Conservation (phyloP, 2,113 vertebrate species). For the Pygoscelis adeliae region DNA sequence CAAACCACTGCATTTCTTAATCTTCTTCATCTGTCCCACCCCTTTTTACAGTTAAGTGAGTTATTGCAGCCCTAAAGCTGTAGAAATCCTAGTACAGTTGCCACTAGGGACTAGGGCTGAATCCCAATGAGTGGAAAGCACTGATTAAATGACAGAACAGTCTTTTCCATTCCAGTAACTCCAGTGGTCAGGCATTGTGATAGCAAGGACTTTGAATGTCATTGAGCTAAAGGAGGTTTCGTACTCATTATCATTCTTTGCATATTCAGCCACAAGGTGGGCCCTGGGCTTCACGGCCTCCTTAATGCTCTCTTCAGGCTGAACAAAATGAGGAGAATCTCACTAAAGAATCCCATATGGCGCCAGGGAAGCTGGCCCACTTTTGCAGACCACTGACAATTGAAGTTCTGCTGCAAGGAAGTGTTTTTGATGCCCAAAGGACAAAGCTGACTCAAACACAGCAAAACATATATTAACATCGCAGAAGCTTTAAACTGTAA, state of each 20-base stretch:
- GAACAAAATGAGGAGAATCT: not conserved
- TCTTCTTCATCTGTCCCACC: slow-evolving; percentile 52
- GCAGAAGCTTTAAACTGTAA: not conserved
- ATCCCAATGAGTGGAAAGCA: slow-evolving; percentile 41
- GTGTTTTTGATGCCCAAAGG: not conserved
- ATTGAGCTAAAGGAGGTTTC: slow-evolving; percentile 31
- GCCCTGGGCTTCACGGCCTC: not conserved
- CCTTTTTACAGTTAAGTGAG: slow-evolving; percentile 47
- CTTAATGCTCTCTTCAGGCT: not conserved
- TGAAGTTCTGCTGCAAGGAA: not conserved
- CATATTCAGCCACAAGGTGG: slow-evolving; percentile 2
- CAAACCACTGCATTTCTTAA: slow-evolving; percentile 49
- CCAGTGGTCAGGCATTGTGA: slow-evolving; percentile 50
- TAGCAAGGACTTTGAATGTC: slow-evolving; percentile 52
- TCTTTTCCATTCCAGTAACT: slow-evolving; percentile 57
- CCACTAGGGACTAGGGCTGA: slow-evolving; percentile 33
- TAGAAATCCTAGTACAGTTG: slow-evolving; percentile 33
- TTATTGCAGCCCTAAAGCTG: slow-evolving; percentile 41
- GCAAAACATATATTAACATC: not conserved
- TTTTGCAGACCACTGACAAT: not conserved
- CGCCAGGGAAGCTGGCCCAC: not conserved
- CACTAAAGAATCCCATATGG: not conserved
- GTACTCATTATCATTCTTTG: slow-evolving; percentile 13
- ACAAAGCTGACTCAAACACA: not conserved
- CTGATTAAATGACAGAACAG: slow-evolving; percentile 57